Base-by-base conservation (phyloP, 2,888 invertebrate species). In the Sclerodermus sp. region DNA sequence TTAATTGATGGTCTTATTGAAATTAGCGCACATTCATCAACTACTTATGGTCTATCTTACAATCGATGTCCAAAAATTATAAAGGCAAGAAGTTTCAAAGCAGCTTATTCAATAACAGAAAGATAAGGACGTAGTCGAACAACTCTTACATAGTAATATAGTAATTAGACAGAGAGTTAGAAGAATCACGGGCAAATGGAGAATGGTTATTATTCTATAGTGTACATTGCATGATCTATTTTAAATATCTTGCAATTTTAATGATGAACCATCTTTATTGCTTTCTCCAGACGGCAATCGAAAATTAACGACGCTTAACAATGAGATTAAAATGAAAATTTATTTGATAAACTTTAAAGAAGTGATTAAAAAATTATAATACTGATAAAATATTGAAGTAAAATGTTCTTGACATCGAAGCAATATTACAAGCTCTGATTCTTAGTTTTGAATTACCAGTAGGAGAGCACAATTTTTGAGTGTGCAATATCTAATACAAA, bases 401-500 rank as follows among this genome's bases (percentile, higher is more conserved):
- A n/a, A n/a, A n/a, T n/a, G n/a, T n/a, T 8, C 23, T 23, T 23
- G 23, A 23, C 8, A 23, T 23, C 8, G 8, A 23, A 23, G 23
- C 23, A 23, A 23, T 23, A 23, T 8, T 23, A 23, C 8, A 23
- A 23, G 8, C 23, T 5, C 23, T 23, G 23, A 23, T 23, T 8
- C 23, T 8, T 3, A 23, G 8, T 23, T 23, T 23, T 23, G 3
- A 8, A 23, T 5, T 23, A 23, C 8, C 4, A 23, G 8, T 23
- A 3, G 8, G 8, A 23, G 23, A 23, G 23, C 17, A 17, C 44
- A 36, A 14, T 16, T 38, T 46, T 23, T 5, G 3, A 23, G 23
- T 34, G 34, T 14, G 34, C 14, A 6, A 42, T 42, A 47, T 53
- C 62, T 66, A 68, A 74, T 73, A 73, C 64, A 73, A 73, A 73